Base-by-base conservation (phyloP, 2,888 invertebrate species). In the Rotaria magnacalcarata region DNA sequence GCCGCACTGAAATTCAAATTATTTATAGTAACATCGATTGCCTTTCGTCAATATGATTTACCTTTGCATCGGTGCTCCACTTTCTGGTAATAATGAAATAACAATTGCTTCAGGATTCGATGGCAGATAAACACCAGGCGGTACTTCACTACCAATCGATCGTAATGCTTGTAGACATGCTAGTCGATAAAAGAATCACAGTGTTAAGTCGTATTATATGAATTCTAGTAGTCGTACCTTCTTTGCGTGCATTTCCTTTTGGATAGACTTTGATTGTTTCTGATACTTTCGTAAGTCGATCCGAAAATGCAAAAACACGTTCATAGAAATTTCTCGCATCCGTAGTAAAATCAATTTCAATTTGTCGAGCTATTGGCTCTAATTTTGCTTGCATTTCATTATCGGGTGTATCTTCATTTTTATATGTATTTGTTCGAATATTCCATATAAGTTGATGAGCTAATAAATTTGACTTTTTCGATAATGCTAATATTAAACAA, bases 391-490 rank as follows among this genome's bases (percentile, higher is more conserved):
- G 96, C 27, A 96, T 87, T 84, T 87, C 80, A 47, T 21, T 11
- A 84, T 87, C 87, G 50, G 84, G 56, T 41, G 67, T 85, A 54
- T 85, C 87, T 74, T 87, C 85, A 47, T 85, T 85, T 74, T 87
- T 84, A 27, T 47, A 99, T 94, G 97, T 95, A 90, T 98, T 99
- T 0, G 97, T 97, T 90, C 96, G 95, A 97, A 99, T 99, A 90
- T 99, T 99, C 99, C 99, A 99, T 88, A 99, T 95, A 52, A 99
- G 92, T 91, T 99, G 99, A 91, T 99, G 99, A 0, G 96, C 97
- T 0, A 99, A 95, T 50, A 99, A 94, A 92, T 98, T 99, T 0
- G 98, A 98, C 88, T 95, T 94, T 90, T 95, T 95, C 21, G 97
- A 95, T 85, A 97, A 94, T 87, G 95, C 95, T 90, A 97, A 95